Evolutionary conservation across 1,140 invertebrate species (phyloP).

Genomic region (Drosophila ananassae): DNA sequence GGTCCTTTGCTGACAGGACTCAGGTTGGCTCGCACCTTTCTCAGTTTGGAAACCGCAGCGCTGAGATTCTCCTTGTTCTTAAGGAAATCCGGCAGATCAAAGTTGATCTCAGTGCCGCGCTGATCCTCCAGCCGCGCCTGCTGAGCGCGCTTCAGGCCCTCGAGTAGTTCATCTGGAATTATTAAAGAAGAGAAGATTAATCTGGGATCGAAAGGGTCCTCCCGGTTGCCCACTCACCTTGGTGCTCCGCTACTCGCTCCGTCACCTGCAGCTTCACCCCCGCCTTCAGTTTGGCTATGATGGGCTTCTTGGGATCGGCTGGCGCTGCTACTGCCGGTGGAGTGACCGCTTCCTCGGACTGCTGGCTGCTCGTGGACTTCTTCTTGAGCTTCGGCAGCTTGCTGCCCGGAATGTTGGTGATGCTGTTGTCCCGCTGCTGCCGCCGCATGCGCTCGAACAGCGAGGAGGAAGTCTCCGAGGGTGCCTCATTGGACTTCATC

Average conservation of each 20-base stretch:
- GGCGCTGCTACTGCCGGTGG: neutral
- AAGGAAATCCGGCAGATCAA: constrained; percentile 91
- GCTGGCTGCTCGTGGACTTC: constrained; percentile 74
- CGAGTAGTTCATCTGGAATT: constrained; percentile 87
- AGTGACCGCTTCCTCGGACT: constrained; percentile 59
- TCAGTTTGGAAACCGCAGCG: constrained; percentile 67
- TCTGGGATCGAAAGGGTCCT: neutral
- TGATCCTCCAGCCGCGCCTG: constrained; percentile 91
- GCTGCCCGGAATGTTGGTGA: constrained; percentile 63
- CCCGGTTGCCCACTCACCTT: constrained; percentile 84
- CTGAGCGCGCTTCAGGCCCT: constrained; percentile 91
- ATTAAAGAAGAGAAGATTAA: neutral
- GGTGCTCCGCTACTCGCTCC: constrained; percentile 87
- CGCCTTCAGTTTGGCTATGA: constrained; percentile 89
- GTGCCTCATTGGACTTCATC: constrained; percentile 89
- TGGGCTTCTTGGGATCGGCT: constrained; percentile 84
- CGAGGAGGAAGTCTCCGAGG: constrained; percentile 88
- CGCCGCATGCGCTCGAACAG: constrained; percentile 88
- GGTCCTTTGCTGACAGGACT: constrained; percentile 65
- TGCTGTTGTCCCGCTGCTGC: constrained; percentile 84
- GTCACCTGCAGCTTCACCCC: constrained; percentile 88
- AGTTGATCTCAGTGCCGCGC: constrained; percentile 92
- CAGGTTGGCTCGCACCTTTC: constrained; percentile 69
- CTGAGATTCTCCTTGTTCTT: constrained; percentile 86
- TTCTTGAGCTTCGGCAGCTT: constrained; percentile 75